Conservation (phyloP, 2,113 vertebrate genomes). For the Lycaon pictus region DNA sequence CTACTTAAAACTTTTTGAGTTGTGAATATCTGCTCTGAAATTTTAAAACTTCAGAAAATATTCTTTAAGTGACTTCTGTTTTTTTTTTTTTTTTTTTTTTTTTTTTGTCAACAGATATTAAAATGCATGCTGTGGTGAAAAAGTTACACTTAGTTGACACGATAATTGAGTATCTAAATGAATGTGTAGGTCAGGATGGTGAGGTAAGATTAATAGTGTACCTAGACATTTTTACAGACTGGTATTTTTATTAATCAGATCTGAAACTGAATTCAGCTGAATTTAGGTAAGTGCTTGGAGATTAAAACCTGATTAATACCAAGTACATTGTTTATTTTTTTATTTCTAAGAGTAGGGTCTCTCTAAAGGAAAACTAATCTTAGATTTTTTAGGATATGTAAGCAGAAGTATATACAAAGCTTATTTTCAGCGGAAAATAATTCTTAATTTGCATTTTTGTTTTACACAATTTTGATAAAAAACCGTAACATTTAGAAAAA, state of each 20-base stretch:
- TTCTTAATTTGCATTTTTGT: slow-evolving; percentile 44
- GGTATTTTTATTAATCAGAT: slow-evolving; percentile 19
- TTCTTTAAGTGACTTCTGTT: neutral
- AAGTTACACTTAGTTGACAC: slow-evolving; percentile 90
- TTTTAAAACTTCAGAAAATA: slow-evolving; percentile 20
- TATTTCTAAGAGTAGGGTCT: neutral
- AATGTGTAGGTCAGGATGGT: slow-evolving; percentile 89
- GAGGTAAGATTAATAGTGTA: slow-evolving; percentile 88
- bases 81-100: neutral
- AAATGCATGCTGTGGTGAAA: slow-evolving; percentile 93
- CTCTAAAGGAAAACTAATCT: neutral
- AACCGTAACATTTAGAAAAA: neutral
- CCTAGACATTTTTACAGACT: neutral
- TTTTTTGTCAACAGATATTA: slow-evolving; percentile 87
- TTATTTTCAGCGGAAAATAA: slow-evolving; percentile 17
- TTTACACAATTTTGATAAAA: slow-evolving; percentile 15
- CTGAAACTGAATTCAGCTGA: slow-evolving; percentile 4
- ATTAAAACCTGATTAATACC: neutral
- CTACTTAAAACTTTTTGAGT: slow-evolving; percentile 42
- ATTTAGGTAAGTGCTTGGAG: neutral
- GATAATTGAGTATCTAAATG: slow-evolving; percentile 89
- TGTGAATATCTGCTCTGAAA: neutral
- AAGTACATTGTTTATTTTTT: neutral
- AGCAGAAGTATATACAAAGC: neutral
- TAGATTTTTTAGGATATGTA: neutral